Base-by-base conservation (phyloP, 2,888 invertebrate genomes). In the Meandrusa payeni region DNA sequence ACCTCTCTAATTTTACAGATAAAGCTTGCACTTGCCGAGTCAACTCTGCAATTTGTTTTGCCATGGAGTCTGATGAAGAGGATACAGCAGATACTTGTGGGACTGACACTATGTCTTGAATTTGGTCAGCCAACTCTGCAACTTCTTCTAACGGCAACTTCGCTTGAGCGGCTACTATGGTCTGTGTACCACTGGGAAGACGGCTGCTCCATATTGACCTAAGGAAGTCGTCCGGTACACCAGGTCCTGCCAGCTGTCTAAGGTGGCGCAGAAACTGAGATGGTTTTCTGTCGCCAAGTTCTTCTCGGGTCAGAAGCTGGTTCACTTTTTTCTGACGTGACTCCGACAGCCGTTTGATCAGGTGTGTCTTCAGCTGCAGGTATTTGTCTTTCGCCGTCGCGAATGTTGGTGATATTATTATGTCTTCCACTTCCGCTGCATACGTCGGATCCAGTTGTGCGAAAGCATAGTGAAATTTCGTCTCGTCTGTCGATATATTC, bases 281-380 rank as follows among this genome's bases (percentile, higher is more conserved):
- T 6, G 22, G 22, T 22, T 22, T 22, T 6, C 22, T 3, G n/a
- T 22, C 22, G 1, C 22, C 22, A 2, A 22, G 22, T n/a, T 22
- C 22, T 3, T 22, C 22, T 2, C n/a, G 22, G 2, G 1, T 22
- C 2, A 22, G 22, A 2, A 22, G n/a, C 22, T 22, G 5, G 6
- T 22, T 5, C 6, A 5, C 6, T 5, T 22, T 17, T 28, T 58
- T 58, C 7, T 22, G 1, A 22, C n/a, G 22, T 6, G 22, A 9
- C n/a, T n/a, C n/a, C n/a, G n/a, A 7, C 5, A 9, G 9, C 4
- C 26, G 9, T 10, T 3, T 26, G 3, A 26, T 26, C n/a, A 26
- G 11, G 9, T 26, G 9, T 3, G 26, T 26, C 26, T 26, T 26
- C 2, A 26, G 1, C 5, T 26, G n/a, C 2, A 5, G 4, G 9